These are phyloP conservation scores for Hoplias malabaricus DNA, from an alignment of 2,113 vertebrate species.

Conservation along the genomic window DNA sequence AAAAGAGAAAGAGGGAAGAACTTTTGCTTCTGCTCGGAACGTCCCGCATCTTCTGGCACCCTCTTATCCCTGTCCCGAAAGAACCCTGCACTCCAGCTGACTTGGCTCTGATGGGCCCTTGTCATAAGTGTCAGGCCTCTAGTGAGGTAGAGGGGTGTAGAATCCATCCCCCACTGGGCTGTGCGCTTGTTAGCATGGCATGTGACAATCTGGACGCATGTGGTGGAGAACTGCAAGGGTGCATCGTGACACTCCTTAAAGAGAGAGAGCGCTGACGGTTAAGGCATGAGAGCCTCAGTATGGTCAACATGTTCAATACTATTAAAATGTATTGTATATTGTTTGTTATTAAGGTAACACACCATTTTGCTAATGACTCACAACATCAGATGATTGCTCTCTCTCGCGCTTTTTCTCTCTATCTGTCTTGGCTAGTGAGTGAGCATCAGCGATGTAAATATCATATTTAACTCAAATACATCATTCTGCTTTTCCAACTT, in stretches of 20 bases:
- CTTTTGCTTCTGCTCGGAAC: background rate
- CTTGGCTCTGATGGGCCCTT: conserved; percentile 27
- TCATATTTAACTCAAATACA: too few relatives aligned
- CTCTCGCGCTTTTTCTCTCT: too few relatives aligned
- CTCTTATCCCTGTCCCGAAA: background rate
- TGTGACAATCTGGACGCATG: conserved; percentile 65
- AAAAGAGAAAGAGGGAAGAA: conserved; percentile 1
- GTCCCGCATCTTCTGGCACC: background rate
- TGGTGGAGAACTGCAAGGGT: conserved; percentile 32
- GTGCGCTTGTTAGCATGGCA: conserved; percentile 70
- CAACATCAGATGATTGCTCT: too few relatives aligned
- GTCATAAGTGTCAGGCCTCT: conserved; percentile 39
- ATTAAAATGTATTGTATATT: too few relatives aligned
- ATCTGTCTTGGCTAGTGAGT: too few relatives aligned
- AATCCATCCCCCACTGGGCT: conserved; percentile 63
- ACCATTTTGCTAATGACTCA: too few relatives aligned
- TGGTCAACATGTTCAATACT: too few relatives aligned
- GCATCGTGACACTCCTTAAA: conserved; percentile 41
- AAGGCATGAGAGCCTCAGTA: too few relatives aligned
- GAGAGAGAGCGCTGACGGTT: background rate
- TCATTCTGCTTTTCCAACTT: too few relatives aligned
- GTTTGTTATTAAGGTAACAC: too few relatives aligned
- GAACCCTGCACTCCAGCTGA: background rate
- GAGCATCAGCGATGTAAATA: too few relatives aligned
- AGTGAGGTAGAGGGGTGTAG: conserved; percentile 35